phyloP scores from a whole-genome alignment of 2,113 vertebrate genomes.

The Chelonoidis abingdonii region DNA sequence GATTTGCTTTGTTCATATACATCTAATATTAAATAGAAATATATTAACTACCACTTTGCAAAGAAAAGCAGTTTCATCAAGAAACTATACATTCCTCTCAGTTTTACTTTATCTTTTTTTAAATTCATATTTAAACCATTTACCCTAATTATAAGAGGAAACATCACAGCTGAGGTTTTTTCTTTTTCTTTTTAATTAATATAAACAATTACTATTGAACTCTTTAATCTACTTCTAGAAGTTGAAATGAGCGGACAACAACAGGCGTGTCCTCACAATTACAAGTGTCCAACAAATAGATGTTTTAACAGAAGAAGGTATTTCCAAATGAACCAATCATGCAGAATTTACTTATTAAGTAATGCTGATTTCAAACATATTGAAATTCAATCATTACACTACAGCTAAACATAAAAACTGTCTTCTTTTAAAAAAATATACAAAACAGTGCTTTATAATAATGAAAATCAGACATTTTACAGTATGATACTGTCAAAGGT shows the following conservation, averaged over 20 bases:
- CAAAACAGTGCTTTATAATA: neutral
- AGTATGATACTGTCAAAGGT: neutral
- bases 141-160: conserved; percentile 32
- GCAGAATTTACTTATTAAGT: neutral
- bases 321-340: neutral
- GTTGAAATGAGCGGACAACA: neutral
- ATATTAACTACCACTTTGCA: rapidly evolving
- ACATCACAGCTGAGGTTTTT: neutral
- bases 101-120: neutral
- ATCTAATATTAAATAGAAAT: conserved; percentile 28
- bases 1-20: conserved; percentile 56
- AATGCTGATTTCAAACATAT: neutral
- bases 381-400: neutral
- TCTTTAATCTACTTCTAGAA: neutral
- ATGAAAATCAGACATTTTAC: neutral
- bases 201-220: neutral
- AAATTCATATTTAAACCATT: neutral
- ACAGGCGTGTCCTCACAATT: neutral
- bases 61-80: neutral
- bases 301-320: neutral
- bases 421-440: neutral
- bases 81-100: conserved; percentile 1
- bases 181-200: conserved; percentile 26
- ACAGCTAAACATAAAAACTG: neutral
- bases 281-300: neutral